Percentiles rank a stretch among this genome's conserved stretches.
phyloP scores from a whole-genome alignment of 2,113 vertebrate genomes.

The Elachura formosa region DNA sequence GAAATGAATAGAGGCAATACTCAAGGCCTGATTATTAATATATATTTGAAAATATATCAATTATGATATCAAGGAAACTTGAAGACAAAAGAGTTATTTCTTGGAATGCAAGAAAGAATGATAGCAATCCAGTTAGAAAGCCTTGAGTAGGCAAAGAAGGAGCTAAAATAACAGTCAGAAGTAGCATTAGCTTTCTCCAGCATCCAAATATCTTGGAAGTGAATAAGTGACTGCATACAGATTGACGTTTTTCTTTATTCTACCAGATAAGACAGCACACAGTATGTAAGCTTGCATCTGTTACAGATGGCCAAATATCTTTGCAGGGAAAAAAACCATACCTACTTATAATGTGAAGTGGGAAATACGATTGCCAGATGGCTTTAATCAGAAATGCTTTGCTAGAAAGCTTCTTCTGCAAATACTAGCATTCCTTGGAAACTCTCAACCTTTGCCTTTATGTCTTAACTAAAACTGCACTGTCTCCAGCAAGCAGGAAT shows the following conservation, averaged over 20 bases:
- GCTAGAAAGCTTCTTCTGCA: not conserved
- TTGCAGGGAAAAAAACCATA: not conserved
- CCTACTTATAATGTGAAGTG: not conserved
- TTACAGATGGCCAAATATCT: not conserved
- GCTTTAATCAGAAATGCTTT: not conserved
- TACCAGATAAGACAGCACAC: not conserved
- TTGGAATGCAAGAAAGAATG: not conserved
- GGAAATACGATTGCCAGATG: not conserved
- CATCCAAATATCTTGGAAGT: not conserved
- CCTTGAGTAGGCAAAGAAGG: not conserved
- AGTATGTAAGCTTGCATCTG: not conserved
- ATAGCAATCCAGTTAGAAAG: not conserved
- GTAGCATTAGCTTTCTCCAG: not conserved
- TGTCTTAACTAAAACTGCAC: not conserved
- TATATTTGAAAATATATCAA: not conserved
- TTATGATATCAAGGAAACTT: not conserved
- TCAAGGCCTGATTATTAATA: not conserved
- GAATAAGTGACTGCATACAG: not conserved
- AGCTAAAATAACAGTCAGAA: not conserved
- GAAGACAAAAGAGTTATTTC: not conserved
- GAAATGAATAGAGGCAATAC: not conserved
- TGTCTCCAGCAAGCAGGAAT: not conserved
- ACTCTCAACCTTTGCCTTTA: not conserved
- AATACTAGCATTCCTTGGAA: not conserved
- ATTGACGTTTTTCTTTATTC: not conserved